Percentiles rank a stretch among this genome's conserved stretches.
phyloP scores from a whole-genome alignment of 2,888 invertebrate genomes.

The Drosophila tripunctata region DNA sequence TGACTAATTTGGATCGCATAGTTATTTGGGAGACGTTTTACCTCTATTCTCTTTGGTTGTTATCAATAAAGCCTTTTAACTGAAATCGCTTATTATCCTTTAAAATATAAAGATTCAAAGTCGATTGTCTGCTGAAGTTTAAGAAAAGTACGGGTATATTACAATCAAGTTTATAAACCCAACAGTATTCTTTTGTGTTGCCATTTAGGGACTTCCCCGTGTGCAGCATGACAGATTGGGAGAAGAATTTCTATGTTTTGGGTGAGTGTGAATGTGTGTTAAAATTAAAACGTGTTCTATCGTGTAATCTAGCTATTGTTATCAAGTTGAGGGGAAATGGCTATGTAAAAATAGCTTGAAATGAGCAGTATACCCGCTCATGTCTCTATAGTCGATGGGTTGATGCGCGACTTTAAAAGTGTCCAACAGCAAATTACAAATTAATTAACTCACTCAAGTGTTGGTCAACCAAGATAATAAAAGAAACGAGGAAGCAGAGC shows the following conservation, averaged over 20 bases:
- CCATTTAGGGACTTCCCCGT: neutral
- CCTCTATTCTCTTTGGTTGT: too few species aligned
- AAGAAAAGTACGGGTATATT: neutral
- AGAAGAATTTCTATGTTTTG: conserved; percentile 14
- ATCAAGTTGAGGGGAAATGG: conserved; percentile 42
- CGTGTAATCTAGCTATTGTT: conserved; percentile 76
- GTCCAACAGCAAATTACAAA: conserved; percentile 43
- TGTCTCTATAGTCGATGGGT: neutral
- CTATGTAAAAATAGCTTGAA: conserved; percentile 47
- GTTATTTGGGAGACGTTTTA: too few species aligned
- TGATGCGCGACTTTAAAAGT: conserved; percentile 20
- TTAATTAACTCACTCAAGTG: conserved; percentile 55
- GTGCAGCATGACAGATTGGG: conserved; percentile 29
- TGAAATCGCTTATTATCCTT: too few species aligned
- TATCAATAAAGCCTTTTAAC: too few species aligned
- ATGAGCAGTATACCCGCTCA: conserved; percentile 44
- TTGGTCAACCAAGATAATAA: conserved; percentile 20
- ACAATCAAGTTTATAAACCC: neutral
- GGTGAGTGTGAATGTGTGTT: conserved; percentile 39
- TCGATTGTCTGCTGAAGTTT: too few species aligned
- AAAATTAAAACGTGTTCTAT: conserved; percentile 84
- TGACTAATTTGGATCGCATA: too few species aligned
- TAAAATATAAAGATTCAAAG: too few species aligned
- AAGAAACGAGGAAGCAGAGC: conserved; percentile 1
- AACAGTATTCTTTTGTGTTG: neutral